Evolutionary conservation across 2,888 invertebrate genomes (phyloP).

Genomic region (Escarpia spicata): DNA sequence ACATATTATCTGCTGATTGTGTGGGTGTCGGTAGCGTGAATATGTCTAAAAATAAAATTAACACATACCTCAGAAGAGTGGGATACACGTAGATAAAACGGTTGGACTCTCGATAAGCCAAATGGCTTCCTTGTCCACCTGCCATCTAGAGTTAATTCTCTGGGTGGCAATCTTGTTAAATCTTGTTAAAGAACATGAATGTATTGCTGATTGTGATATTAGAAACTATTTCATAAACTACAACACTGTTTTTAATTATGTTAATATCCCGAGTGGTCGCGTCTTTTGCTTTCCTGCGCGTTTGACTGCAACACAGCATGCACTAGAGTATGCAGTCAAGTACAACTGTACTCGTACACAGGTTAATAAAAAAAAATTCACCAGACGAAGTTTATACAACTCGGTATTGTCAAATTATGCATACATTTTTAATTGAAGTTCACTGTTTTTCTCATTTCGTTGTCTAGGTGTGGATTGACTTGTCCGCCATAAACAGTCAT

Average conservation of each 20-base stretch:
- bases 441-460: not conserved
- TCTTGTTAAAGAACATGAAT: too few relatives aligned
- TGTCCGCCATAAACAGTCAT: slow-evolving; percentile 37
- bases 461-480: slow-evolving; percentile 42
- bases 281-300: not conserved
- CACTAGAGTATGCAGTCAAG: not conserved
- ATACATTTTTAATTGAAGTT: not conserved
- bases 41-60: too few relatives aligned
- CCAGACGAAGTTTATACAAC: not conserved
- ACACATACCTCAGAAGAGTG: too few relatives aligned
- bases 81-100: too few relatives aligned
- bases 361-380: not conserved
- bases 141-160: too few relatives aligned
- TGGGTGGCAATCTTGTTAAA: too few relatives aligned
- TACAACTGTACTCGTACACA: not conserved
- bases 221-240: not conserved
- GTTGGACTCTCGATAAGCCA: too few relatives aligned
- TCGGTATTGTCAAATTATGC: not conserved
- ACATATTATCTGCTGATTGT: too few relatives aligned
- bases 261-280: too few relatives aligned
- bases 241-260: not conserved
- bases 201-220: not conserved
- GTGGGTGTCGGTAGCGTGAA: too few relatives aligned
- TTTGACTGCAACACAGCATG: not conserved
- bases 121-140: too few relatives aligned